Evolutionary conservation across 2,888 invertebrate species (phyloP).

Genomic region (Drosophila mayaguana): DNA sequence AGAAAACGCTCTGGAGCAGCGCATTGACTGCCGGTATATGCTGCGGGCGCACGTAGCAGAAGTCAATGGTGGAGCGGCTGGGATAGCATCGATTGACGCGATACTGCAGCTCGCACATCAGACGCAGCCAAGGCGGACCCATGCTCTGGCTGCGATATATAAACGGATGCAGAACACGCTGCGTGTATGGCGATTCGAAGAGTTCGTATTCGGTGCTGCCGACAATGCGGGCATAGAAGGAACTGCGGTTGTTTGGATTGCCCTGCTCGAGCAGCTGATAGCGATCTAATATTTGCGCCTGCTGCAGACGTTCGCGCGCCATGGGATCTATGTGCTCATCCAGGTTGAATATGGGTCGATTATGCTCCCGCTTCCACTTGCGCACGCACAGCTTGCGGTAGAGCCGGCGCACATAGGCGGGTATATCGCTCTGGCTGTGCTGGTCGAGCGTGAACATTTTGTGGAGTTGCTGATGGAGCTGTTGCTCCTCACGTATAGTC

Average conservation of each 20-base stretch:
- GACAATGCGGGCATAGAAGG: slow-evolving; percentile 86
- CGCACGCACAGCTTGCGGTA: slow-evolving; percentile 87
- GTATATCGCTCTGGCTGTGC: slow-evolving; percentile 75
- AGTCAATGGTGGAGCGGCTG: slow-evolving; percentile 89
- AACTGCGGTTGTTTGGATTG: slow-evolving; percentile 62
- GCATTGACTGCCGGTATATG: slow-evolving; percentile 95
- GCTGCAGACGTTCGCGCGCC: slow-evolving; percentile 44
- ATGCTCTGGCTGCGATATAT: slow-evolving; percentile 90
- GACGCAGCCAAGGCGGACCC: slow-evolving; percentile 89
- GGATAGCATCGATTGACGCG: slow-evolving; percentile 83
- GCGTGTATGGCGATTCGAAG: slow-evolving; percentile 90
- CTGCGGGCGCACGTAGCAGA: slow-evolving; percentile 94
- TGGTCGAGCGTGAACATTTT: slow-evolving; percentile 73
- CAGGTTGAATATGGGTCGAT: slow-evolving; percentile 87
- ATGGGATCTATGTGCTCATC: slow-evolving; percentile 83
- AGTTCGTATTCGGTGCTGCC: slow-evolving; percentile 86
- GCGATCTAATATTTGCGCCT: slow-evolving; percentile 82
- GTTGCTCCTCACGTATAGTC: slow-evolving; percentile 83
- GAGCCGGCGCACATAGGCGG: slow-evolving; percentile 85
- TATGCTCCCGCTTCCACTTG: slow-evolving; percentile 87
- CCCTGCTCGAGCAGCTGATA: slow-evolving; percentile 81
- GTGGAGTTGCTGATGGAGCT: slow-evolving; percentile 76
- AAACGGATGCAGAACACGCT: slow-evolving; percentile 92
- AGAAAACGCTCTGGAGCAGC: slow-evolving; percentile 93
- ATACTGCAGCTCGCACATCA: slow-evolving; percentile 86